phyloP scores from a whole-genome alignment of 1,140 invertebrate genomes.

The Euura saliciscinereae region DNA sequence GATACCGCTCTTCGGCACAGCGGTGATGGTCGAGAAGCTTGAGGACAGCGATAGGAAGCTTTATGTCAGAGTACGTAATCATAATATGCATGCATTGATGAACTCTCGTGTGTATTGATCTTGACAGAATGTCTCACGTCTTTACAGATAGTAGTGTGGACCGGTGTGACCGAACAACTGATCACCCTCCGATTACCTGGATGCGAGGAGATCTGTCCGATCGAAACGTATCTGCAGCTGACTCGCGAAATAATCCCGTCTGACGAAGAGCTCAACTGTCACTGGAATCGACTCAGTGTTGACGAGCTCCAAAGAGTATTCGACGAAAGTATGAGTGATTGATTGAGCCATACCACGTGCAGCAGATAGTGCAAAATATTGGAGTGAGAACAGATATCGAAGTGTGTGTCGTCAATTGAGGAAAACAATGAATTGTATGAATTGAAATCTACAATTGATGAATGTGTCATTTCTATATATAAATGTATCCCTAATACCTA shows the following conservation, averaged over 20 bases:
- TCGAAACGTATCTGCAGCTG: conserved; percentile 36
- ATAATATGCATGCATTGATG: too few relatives aligned
- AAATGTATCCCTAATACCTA: too few relatives aligned
- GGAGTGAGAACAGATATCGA: too few relatives aligned
- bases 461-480: too few relatives aligned
- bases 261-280: conserved; percentile 1
- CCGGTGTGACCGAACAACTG: conserved; percentile 56
- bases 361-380: too few relatives aligned
- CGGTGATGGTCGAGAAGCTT: conserved; percentile 70
- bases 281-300: neutral
- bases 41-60: conserved; percentile 41
- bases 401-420: too few relatives aligned
- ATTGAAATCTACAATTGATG: too few relatives aligned
- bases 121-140: neutral
- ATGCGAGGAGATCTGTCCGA: conserved; percentile 62
- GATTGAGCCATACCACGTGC: neutral
- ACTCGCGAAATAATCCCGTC: neutral
- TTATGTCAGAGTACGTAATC: conserved; percentile 54
- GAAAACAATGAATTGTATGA: too few relatives aligned
- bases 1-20: conserved; percentile 68
- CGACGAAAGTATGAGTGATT: too few relatives aligned
- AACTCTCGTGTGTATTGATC: neutral
- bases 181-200: conserved; percentile 60
- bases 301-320: too few relatives aligned
- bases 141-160: conserved; percentile 61